These are phyloP conservation scores for Orthonychiurus folsomi DNA, from an alignment of 2,888 invertebrate species.

Conservation along the genomic window DNA sequence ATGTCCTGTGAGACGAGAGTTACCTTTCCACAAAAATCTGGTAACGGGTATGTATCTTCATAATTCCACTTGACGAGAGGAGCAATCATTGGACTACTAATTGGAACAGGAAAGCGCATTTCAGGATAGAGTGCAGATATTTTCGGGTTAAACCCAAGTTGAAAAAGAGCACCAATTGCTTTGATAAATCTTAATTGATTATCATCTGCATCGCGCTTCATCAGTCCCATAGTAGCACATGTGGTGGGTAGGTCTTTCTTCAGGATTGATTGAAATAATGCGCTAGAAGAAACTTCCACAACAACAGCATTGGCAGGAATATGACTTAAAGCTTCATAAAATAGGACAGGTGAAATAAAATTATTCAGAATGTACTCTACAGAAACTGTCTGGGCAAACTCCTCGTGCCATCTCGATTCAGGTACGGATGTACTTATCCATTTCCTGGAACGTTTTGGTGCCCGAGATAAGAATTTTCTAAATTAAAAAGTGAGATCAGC, in stretches of 20 bases:
- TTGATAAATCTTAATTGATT: conserved; percentile 56
- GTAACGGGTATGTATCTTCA: conserved; percentile 20
- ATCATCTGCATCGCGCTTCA: conserved; percentile 51
- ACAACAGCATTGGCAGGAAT: conserved; percentile 50
- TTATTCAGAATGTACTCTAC: conserved; percentile 11
- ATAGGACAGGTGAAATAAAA: conserved; percentile 10
- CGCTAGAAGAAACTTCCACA: conserved; percentile 7
- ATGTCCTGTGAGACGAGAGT: neutral
- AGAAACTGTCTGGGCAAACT: conserved; percentile 28
- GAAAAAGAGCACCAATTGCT: conserved; percentile 71
- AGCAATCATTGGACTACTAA: conserved; percentile 74
- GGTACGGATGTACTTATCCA: conserved; percentile 12
- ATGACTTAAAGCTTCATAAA: conserved; percentile 45
- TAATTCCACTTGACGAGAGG: conserved; percentile 85
- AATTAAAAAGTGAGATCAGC: neutral
- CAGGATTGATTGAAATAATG: conserved; percentile 46
- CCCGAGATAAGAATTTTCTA: conserved; percentile 46
- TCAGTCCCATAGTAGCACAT: neutral
- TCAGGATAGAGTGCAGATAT: conserved; percentile 64
- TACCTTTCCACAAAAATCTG: neutral
- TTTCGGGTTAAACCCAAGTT: conserved; percentile 67
- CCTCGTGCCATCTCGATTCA: neutral
- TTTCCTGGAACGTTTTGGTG: conserved; percentile 54
- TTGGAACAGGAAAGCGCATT: conserved; percentile 70
- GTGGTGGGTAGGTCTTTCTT: conserved; percentile 45